These are phyloP conservation scores for Cataglyphis rosenhaueri DNA, from an alignment of 2,888 invertebrate species.

Conservation along the genomic window DNA sequence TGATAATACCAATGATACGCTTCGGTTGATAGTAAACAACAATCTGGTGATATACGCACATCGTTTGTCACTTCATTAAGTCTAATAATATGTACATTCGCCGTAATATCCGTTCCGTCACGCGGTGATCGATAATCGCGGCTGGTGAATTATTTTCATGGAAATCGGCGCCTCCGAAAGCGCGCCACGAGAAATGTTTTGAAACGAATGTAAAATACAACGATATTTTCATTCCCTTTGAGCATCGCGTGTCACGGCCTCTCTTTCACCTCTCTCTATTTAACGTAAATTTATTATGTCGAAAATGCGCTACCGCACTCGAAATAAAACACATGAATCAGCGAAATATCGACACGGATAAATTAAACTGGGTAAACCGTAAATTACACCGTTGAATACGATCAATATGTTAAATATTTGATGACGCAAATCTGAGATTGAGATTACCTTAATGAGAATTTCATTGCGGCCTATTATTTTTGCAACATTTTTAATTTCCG, in stretches of 20 bases:
- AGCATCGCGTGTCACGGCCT: conserved; percentile 14
- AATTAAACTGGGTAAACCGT: background rate
- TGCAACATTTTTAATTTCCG: background rate
- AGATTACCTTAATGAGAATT: background rate
- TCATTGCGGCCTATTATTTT: background rate
- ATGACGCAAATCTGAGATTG: background rate
- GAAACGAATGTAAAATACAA: background rate
- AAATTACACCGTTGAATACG: background rate
- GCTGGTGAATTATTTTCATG: background rate
- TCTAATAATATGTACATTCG: conserved; percentile 10
- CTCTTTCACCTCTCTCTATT: background rate
- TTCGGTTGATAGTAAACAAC: conserved; percentile 22
- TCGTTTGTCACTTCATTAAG: conserved; percentile 1
- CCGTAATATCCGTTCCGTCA: conserved; percentile 7
- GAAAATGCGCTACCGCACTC: background rate
- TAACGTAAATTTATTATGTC: conserved; percentile 19
- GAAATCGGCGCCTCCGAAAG: conserved; percentile 10
- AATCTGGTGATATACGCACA: background rate
- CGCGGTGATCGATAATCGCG: background rate
- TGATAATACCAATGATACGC: conserved; percentile 25
- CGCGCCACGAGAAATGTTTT: background rate
- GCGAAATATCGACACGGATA: background rate
- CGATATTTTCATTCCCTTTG: conserved; percentile 13
- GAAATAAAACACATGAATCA: background rate
- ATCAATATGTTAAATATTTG: background rate